Conservation (phyloP, 2,888 invertebrate species). For the Craniophora ligustri region DNA sequence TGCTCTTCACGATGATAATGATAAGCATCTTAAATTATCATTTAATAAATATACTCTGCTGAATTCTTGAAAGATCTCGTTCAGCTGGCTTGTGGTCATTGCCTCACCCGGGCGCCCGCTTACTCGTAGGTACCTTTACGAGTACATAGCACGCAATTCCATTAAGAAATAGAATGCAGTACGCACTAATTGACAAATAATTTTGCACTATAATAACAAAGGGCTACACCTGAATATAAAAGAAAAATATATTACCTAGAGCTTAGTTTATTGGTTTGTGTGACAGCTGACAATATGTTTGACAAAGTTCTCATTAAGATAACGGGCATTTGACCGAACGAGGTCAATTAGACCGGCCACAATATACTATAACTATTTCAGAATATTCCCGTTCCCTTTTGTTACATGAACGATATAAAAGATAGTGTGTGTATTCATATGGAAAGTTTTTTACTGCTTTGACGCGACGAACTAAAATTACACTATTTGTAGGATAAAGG, state of each 20-base stretch:
- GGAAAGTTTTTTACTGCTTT: neutral
- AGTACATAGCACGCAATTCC: too few species aligned
- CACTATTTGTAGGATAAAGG: too few species aligned
- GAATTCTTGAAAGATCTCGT: too few species aligned
- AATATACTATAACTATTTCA: neutral
- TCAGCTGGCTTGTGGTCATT: too few species aligned
- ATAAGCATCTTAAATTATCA: too few species aligned
- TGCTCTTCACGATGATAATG: too few species aligned
- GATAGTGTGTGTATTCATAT: neutral
- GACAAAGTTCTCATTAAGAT: conserved; percentile 11
- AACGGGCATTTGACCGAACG: conserved; percentile 4
- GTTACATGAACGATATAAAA: neutral
- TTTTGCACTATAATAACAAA: too few species aligned
- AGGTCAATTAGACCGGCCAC: conserved; percentile 9
- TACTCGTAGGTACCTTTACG: too few species aligned
- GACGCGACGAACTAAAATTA: neutral
- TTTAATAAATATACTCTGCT: too few species aligned
- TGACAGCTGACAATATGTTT: conserved; percentile 22
- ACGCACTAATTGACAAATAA: too few species aligned
- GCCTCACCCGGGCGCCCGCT: too few species aligned
- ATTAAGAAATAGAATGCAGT: too few species aligned
- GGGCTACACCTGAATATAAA: neutral
- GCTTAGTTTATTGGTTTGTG: conserved; percentile 11
- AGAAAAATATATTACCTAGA: conserved; percentile 3
- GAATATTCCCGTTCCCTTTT: neutral